phyloP scores from a whole-genome alignment of 2,113 vertebrate species.

The Epinephelus fuscoguttatus region DNA sequence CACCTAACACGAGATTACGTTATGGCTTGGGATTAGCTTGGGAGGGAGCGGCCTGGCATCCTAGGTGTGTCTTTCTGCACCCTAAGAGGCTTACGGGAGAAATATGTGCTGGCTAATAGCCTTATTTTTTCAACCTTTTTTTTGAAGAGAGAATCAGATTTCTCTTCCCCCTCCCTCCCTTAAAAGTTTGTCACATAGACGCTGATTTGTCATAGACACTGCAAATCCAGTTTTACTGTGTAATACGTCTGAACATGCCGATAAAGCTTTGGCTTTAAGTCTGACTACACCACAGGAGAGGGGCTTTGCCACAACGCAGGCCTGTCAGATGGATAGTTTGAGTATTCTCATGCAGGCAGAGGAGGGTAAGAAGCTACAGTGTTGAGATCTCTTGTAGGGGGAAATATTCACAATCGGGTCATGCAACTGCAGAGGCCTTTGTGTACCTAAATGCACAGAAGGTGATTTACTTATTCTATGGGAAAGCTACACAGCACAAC shows the following conservation, averaged over 20 bases:
- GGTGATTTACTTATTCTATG: background rate
- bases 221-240: slow-evolving; percentile 79
- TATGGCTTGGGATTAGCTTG: slow-evolving; percentile 79
- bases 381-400: background rate
- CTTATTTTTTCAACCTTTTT: slow-evolving; percentile 69
- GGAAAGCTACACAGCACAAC: background rate
- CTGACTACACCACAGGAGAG: slow-evolving; percentile 66
- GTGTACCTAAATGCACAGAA: background rate
- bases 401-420: slow-evolving; percentile 1
- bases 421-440: slow-evolving; percentile 8
- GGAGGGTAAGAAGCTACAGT: background rate
- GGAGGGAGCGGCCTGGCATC: slow-evolving; percentile 76
- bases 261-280: slow-evolving; percentile 72
- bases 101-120: slow-evolving; percentile 81
- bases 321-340: slow-evolving; percentile 57
- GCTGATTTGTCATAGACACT: slow-evolving; percentile 75
- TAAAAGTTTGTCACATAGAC: slow-evolving; percentile 73
- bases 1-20: slow-evolving; percentile 84
- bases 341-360: slow-evolving; percentile 4
- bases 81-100: slow-evolving; percentile 83
- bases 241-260: slow-evolving; percentile 71
- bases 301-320: slow-evolving; percentile 65
- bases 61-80: slow-evolving; percentile 83
- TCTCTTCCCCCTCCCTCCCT: slow-evolving; percentile 53
- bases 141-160: slow-evolving; percentile 73